Percentiles rank a stretch among this genome's conserved stretches.
These are phyloP conservation scores for Xerus rutilus DNA, from an alignment of 2,797 vertebrate species.

Conservation along the genomic window DNA sequence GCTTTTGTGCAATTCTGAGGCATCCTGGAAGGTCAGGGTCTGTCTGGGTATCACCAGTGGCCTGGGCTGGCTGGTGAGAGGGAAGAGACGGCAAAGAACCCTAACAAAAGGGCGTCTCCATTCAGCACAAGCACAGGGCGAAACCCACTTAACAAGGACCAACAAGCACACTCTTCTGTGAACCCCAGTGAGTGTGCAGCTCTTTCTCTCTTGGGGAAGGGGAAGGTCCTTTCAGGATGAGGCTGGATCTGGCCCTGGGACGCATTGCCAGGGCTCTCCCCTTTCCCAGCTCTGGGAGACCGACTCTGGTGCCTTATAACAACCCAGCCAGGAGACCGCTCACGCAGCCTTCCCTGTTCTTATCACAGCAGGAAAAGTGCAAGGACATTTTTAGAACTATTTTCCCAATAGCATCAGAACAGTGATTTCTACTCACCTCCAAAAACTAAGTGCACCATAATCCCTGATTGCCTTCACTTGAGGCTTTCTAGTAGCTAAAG, in stretches of 20 bases:
- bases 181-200: rapidly evolving
- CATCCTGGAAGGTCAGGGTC: background rate
- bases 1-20: background rate
- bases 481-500: background rate
- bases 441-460: background rate
- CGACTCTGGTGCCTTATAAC: background rate
- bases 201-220: too few species aligned
- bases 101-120: background rate
- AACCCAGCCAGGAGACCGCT: rapidly evolving
- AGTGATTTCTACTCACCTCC: background rate
- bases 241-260: background rate
- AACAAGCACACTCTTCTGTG: rapidly evolving
- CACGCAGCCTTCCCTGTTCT: rapidly evolving
- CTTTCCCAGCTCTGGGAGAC: too few species aligned
- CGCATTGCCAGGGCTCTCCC: rapidly evolving
- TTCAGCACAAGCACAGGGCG: rapidly evolving
- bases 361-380: background rate
- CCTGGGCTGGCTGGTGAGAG: background rate
- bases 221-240: too few species aligned
- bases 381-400: background rate
- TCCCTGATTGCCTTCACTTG: background rate
- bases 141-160: background rate
- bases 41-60: too few species aligned
- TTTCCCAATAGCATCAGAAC: background rate
- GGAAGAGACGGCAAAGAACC: background rate